phyloP scores from a whole-genome alignment of 2,797 vertebrate genomes.

The Schizopygopsis malacanthus region DNA sequence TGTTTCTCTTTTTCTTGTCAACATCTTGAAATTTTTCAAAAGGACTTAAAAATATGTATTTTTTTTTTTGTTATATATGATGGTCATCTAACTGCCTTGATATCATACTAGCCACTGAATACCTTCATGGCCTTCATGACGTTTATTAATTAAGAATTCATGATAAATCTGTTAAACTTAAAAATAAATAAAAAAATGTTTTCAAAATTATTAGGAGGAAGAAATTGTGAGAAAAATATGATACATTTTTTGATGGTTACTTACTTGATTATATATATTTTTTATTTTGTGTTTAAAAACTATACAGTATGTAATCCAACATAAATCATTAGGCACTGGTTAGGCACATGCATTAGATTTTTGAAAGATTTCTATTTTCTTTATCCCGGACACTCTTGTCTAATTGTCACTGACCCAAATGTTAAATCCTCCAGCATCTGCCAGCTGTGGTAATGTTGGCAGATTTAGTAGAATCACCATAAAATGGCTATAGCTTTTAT shows the following conservation, averaged over 20 bases:
- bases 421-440: conserved; percentile 16
- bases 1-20: no score
- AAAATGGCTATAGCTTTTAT: conserved; percentile 30
- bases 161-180: no score
- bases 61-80: no score
- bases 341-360: not conserved
- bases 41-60: no score
- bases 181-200: no score
- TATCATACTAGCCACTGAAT: no score
- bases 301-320: not conserved
- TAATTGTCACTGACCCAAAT: conserved; percentile 23
- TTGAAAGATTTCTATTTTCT: not conserved
- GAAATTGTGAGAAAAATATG: not conserved
- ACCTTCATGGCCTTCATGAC: not conserved
- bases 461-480: not conserved
- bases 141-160: no score
- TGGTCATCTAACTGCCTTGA: no score
- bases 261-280: no score
- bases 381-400: not conserved
- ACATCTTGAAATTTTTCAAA: no score
- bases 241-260: no score
- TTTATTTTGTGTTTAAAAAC: not conserved
- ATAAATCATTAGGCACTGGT: not conserved
- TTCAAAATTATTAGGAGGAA: not conserved
- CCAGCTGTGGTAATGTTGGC: not conserved